These are phyloP conservation scores for Ammospiza nelsoni DNA, from an alignment of 2,113 vertebrate genomes.

Conservation along the genomic window DNA sequence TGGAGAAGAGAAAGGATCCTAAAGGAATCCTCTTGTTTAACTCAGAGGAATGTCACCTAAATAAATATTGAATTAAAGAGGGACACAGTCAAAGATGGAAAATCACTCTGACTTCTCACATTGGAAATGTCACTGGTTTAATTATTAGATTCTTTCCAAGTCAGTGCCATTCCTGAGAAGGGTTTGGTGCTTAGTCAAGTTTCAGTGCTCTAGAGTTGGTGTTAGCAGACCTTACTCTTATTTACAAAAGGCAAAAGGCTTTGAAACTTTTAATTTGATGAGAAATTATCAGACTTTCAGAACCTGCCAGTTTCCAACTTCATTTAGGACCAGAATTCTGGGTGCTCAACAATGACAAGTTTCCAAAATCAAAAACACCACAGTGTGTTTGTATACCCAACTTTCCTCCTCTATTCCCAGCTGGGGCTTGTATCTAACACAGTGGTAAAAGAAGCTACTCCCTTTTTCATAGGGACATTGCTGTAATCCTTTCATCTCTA, in stretches of 20 bases:
- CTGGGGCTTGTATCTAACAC: neutral
- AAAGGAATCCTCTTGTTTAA: neutral
- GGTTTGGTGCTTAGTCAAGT: neutral
- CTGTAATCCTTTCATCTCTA: neutral
- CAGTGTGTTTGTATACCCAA: neutral
- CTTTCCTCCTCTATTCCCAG: neutral
- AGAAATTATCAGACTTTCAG: neutral
- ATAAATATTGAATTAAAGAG: conserved; percentile 55
- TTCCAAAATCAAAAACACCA: neutral
- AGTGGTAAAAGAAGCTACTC: neutral
- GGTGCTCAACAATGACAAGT: neutral
- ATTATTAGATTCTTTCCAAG: conserved; percentile 43
- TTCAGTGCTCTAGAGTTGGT: neutral
- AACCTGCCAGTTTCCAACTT: neutral
- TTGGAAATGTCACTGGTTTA: conserved; percentile 57
- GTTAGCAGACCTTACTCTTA: neutral
- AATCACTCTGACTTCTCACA: conserved; percentile 1
- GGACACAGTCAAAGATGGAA: conserved; percentile 5
- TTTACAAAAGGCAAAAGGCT: neutral
- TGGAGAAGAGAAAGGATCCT: neutral
- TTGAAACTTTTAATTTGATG: neutral
- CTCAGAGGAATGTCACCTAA: neutral
- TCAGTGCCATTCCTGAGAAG: neutral
- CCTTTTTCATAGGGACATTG: neutral
- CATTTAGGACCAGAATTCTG: neutral